Percentiles rank a stretch among this genome's conserved stretches.
These are phyloP conservation scores for Elysia chlorotica DNA, from an alignment of 1,140 invertebrate species.

Conservation along the genomic window DNA sequence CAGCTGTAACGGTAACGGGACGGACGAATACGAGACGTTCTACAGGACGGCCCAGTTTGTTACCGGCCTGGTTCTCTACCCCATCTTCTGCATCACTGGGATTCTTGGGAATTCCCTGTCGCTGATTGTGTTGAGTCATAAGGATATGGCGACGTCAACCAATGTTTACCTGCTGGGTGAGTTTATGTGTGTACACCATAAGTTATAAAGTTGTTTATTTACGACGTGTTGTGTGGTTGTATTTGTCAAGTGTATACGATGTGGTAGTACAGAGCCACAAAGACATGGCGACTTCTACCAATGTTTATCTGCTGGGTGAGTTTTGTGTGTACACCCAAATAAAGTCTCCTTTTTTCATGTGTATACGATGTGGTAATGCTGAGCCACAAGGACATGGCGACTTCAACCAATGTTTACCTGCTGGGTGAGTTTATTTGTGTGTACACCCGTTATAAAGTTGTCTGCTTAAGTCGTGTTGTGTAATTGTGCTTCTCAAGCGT, in stretches of 20 bases:
- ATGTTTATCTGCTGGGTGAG: too few species aligned
- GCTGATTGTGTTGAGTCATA: conserved; percentile 75
- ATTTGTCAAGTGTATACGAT: too few species aligned
- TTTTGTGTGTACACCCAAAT: too few species aligned
- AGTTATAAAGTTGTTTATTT: too few species aligned
- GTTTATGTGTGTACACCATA: neutral
- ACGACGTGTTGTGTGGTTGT: neutral
- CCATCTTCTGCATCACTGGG: conserved; percentile 74
- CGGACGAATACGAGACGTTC: conserved; percentile 40
- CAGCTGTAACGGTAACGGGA: conserved; percentile 27
- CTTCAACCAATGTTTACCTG: conserved; percentile 77
- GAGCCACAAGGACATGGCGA: conserved; percentile 74
- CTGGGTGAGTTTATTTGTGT: too few species aligned
- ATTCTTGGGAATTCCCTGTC: conserved; percentile 76
- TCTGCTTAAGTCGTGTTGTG: too few species aligned
- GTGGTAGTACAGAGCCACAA: too few species aligned
- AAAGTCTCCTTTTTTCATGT: too few species aligned
- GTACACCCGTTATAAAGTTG: too few species aligned
- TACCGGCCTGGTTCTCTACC: conserved; percentile 68
- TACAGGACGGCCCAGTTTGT: conserved; percentile 56
- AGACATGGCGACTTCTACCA: too few species aligned
- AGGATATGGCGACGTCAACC: conserved; percentile 77
- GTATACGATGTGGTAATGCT: conserved; percentile 79
- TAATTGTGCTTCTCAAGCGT: too few species aligned
- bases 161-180: conserved; percentile 71